These are phyloP conservation scores for Patiria miniata DNA, from an alignment of 35 echinoderm and acorn worm genomes.

Conservation along the genomic window DNA sequence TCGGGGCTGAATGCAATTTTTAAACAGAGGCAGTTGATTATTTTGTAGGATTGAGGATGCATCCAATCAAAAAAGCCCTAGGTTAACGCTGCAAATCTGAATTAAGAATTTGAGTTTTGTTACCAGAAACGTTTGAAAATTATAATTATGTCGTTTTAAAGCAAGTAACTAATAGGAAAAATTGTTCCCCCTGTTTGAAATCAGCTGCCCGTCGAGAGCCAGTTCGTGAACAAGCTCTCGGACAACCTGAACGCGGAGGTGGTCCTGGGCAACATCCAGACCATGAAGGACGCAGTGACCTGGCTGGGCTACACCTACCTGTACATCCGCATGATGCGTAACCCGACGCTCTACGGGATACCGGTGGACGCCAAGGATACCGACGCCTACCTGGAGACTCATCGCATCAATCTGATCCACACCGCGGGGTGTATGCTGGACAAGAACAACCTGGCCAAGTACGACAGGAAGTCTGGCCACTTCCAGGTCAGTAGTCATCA, in stretches of 20 bases:
- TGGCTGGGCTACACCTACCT: conserved; percentile 99
- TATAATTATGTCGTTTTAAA: no score
- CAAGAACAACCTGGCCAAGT: conserved; percentile 96
- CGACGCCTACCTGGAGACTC: conserved; percentile 88
- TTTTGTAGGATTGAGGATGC: no score
- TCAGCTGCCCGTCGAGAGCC: conserved; percentile 96
- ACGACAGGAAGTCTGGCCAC: conserved; percentile 93
- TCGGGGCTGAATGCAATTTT: no score
- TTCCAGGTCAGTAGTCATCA: conserved; percentile 63
- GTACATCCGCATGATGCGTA: conserved; percentile 98
- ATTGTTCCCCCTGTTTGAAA: background rate
- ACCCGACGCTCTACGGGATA: conserved; percentile 86
- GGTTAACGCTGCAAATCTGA: no score
- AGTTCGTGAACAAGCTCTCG: conserved; percentile 82
- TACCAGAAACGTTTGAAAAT: no score
- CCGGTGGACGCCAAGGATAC: conserved; percentile 73
- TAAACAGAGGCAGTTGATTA: no score
- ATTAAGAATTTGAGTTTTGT: no score
- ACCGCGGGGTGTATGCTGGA: conserved; percentile 67
- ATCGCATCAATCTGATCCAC: conserved; percentile 89
- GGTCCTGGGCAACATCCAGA: conserved; percentile 90
- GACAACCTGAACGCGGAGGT: conserved; percentile 97
- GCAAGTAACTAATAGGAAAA: no score
- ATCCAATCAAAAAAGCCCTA: no score
- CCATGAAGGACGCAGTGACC: conserved; percentile 91